phyloP scores from a whole-genome alignment of 2,888 invertebrate species.

The Drosophila percnosoma region DNA sequence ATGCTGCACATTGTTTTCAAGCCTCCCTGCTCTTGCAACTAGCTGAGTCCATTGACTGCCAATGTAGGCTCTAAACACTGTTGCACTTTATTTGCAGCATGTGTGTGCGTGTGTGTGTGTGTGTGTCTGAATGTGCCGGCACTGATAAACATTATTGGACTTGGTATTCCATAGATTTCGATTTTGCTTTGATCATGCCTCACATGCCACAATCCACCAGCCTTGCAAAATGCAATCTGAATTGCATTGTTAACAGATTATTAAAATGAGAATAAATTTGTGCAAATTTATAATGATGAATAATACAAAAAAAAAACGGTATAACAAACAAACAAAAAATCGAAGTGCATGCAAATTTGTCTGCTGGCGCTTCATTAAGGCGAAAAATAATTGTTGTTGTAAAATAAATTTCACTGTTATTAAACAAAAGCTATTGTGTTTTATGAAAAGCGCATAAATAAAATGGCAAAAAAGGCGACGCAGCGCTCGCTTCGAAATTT shows the following conservation, averaged over 20 bases:
- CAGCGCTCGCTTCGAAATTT: constrained; percentile 74
- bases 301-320: constrained; percentile 1
- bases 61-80: constrained; percentile 62
- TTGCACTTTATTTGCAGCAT: constrained; percentile 68
- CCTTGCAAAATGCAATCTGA: constrained; percentile 38
- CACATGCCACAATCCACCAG: constrained; percentile 27
- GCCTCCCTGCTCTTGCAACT: constrained; percentile 4
- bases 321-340: constrained; percentile 24
- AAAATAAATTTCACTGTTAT: constrained; percentile 71
- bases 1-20: constrained; percentile 78
- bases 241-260: constrained; percentile 74
- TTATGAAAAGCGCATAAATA: constrained; percentile 80
- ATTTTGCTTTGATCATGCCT: constrained; percentile 48
- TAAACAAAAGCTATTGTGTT: constrained; percentile 80
- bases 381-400: constrained; percentile 42
- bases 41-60: constrained; percentile 16
- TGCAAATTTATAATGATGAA: constrained; percentile 67
- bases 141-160: constrained; percentile 69
- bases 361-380: constrained; percentile 64
- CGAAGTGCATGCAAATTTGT: constrained; percentile 69
- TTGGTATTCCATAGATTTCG: constrained; percentile 41
- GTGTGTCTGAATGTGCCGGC: constrained; percentile 51
- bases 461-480: constrained; percentile 72
- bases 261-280: constrained; percentile 71
- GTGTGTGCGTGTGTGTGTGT: constrained; percentile 20